Base-by-base conservation (phyloP, 2,797 vertebrate species). In the Nothura maculosa region DNA sequence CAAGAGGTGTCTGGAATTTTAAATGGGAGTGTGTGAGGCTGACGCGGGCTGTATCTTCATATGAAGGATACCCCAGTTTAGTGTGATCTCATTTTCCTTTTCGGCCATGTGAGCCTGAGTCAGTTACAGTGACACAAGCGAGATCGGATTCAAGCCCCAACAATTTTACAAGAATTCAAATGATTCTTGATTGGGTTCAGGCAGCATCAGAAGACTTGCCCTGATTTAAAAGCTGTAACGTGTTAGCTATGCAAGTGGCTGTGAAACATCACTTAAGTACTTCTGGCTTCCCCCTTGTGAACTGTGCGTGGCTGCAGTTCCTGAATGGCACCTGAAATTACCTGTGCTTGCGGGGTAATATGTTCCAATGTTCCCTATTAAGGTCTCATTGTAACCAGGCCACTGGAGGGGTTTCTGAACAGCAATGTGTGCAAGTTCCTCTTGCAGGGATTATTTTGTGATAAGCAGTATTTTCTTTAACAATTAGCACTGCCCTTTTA, bases 231-330 rank as follows among this genome's bases (percentile, higher is more conserved):
- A 88, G 58, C 48, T 0, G 1, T 85, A 80, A 80, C 19, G 24
- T 0, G 0, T 68, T 85, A 93, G 54, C 83, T 83, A 80, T 87
- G 57, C 34, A 67, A 76, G 54, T 38, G 58, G 64, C 32, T 69
- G 64, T 93, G 88, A 95, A 84, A 32, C 69, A 89, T 82, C 50
- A 21, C 62, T 87, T 62, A 74, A 77, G 43, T 82, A 57, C 64
- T 54, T 30, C 50, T 68, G 68, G 32, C 68, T 82, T 91, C 54
- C 91, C 40, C 68, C 81, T 80, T 24, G 32, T 68, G 73, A 69
- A 93, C 17, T 75, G n/a, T 67, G 34, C 21, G 36, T 43, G 42
- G 80, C 63, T 74, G 57, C n/a, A 62, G 64, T 87, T 94, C 64
- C 81, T 87, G 28, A 50, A 58, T 14, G 20, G 54, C 55, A 74